Percentiles rank a stretch among this genome's conserved stretches.
Conservation (phyloP, 2,888 invertebrate species). For the Microplitis deprimator region DNA sequence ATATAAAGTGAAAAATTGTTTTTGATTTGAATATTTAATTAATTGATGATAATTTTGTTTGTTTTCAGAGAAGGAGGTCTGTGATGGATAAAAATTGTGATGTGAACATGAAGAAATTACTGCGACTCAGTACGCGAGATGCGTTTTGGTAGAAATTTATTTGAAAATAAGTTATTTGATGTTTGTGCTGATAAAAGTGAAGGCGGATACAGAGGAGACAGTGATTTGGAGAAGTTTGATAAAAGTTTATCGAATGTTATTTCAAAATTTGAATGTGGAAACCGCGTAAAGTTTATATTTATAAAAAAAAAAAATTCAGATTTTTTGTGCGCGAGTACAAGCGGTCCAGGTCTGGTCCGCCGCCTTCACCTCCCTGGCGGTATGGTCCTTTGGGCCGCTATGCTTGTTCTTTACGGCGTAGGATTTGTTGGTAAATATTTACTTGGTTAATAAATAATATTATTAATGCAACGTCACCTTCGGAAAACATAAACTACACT, state of each 20-base stretch:
- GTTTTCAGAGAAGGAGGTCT: background rate
- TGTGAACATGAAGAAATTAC: background rate
- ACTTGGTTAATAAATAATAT: background rate
- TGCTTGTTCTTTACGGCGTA: constrained; percentile 76
- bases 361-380: constrained; percentile 74
- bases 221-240: background rate
- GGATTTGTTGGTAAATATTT: constrained; percentile 73
- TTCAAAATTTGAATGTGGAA: constrained; percentile 28
- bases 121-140: background rate
- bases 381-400: constrained; percentile 76
- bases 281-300: constrained; percentile 25
- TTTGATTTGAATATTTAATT: background rate
- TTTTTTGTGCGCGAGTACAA: constrained; percentile 62
- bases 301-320: constrained; percentile 49
- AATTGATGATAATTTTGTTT: background rate
- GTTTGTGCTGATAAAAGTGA: background rate
- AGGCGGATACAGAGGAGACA: background rate
- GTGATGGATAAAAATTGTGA: background rate
- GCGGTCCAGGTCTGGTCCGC: constrained; percentile 71
- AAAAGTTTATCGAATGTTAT: background rate
- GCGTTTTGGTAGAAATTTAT: background rate
- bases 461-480: background rate
- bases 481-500: background rate
- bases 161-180: background rate
- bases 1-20: too few species aligned